phyloP scores from a whole-genome alignment of 2,797 vertebrate species.

The Anomalospiza imberbis region DNA sequence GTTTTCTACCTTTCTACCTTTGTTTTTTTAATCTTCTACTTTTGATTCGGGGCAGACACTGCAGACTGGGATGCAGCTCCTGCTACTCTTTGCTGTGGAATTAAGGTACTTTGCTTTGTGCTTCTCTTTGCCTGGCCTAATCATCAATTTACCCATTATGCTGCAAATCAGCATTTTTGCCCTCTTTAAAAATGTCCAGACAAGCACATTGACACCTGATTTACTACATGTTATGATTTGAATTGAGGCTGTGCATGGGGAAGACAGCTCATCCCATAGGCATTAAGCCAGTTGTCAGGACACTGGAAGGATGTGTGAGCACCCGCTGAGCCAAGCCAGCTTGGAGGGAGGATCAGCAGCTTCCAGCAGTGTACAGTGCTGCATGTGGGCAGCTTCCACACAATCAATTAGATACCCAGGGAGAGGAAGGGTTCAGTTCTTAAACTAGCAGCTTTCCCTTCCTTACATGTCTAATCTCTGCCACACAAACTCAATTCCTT shows the following conservation, averaged over 20 bases:
- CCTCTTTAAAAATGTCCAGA: background rate
- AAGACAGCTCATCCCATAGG: background rate
- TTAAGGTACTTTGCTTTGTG: background rate
- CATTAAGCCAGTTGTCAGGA: background rate
- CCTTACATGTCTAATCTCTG: background rate
- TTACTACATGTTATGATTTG: background rate
- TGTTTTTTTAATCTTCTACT: background rate
- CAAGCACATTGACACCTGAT: background rate
- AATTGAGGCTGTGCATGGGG: background rate
- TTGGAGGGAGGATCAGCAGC: background rate
- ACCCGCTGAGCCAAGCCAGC: background rate
- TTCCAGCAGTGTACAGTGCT: background rate
- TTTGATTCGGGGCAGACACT: background rate
- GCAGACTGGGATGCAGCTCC: background rate
- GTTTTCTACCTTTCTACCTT: background rate
- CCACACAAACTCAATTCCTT: background rate
- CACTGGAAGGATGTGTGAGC: background rate
- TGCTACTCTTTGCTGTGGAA: background rate
- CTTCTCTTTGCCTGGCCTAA: background rate
- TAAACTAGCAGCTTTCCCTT: background rate
- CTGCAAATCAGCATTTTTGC: background rate
- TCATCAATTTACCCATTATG: background rate
- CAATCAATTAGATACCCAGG: background rate
- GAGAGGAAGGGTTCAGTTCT: background rate
- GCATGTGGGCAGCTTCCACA: background rate